A percentile compares a stretch with the other conserved stretches of the same genome.
Conservation (phyloP, 1,140 invertebrate species). For the Drosophila albomicans region DNA sequence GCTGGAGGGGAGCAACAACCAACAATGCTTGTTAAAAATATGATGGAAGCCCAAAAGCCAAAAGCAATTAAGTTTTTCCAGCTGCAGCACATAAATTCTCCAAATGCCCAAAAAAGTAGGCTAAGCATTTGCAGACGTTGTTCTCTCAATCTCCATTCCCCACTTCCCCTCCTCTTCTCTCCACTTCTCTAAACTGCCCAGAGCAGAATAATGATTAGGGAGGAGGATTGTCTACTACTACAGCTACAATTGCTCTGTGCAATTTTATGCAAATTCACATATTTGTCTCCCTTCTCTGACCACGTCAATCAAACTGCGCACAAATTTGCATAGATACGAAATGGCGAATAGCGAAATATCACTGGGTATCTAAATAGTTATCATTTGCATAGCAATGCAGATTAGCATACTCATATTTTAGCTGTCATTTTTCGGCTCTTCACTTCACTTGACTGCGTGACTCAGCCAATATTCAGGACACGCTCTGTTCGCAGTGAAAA, state of each 20-base stretch:
- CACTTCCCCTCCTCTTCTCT: neutral
- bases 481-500: no score
- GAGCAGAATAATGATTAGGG: neutral
- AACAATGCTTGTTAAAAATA: conserved; percentile 31
- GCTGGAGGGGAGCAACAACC: neutral
- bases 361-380: conserved; percentile 17
- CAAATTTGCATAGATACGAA: conserved; percentile 13
- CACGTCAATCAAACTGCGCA: conserved; percentile 16
- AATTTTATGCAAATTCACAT: conserved; percentile 23
- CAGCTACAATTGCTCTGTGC: conserved; percentile 15
- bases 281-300: neutral
- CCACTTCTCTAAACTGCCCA: neutral
- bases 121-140: conserved; percentile 13
- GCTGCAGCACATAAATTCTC: conserved; percentile 31
- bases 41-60: conserved; percentile 30
- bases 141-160: no score
- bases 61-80: conserved; percentile 39
- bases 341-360: neutral
- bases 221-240: neutral
- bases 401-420: conserved; percentile 13
- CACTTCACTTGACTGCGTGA: conserved; percentile 2
- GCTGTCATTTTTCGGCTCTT: neutral
- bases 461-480: neutral
- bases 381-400: conserved; percentile 26
- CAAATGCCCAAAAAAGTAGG: conserved; percentile 23